Conservation (phyloP, 2,797 vertebrate genomes). For the Pogonophryne albipinna region DNA sequence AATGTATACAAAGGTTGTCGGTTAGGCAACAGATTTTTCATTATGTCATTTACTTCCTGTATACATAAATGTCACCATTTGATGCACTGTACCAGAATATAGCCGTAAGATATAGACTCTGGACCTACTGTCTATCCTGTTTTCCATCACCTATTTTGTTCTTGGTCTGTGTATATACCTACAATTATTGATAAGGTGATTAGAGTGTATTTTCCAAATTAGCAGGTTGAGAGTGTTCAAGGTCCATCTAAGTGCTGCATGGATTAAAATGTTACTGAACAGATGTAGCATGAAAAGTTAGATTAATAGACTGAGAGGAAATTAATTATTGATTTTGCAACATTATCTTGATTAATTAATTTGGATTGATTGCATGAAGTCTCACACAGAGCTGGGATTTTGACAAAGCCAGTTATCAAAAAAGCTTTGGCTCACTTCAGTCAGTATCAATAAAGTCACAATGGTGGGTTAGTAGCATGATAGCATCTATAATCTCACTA, state of each 20-base stretch:
- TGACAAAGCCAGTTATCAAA: neutral
- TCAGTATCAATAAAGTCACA: neutral
- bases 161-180: neutral
- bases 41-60: no score
- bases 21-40: no score
- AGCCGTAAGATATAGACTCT: no score
- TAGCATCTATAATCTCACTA: neutral
- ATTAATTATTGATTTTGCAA: slow-evolving; percentile 37
- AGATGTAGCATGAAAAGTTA: slow-evolving; percentile 7
- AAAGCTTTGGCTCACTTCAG: neutral
- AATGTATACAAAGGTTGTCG: no score
- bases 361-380: slow-evolving; percentile 20
- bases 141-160: neutral
- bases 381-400: neutral
- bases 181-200: neutral
- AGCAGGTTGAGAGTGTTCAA: neutral
- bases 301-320: slow-evolving; percentile 22
- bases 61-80: no score
- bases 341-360: slow-evolving; percentile 24
- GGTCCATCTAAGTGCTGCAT: neutral
- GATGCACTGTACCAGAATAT: no score
- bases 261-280: neutral
- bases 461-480: neutral
- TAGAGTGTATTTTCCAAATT: slow-evolving; percentile 9
- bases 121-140: no score